Conservation (phyloP, 2,797 vertebrate species). For the Dendrocincla tyrannina region DNA sequence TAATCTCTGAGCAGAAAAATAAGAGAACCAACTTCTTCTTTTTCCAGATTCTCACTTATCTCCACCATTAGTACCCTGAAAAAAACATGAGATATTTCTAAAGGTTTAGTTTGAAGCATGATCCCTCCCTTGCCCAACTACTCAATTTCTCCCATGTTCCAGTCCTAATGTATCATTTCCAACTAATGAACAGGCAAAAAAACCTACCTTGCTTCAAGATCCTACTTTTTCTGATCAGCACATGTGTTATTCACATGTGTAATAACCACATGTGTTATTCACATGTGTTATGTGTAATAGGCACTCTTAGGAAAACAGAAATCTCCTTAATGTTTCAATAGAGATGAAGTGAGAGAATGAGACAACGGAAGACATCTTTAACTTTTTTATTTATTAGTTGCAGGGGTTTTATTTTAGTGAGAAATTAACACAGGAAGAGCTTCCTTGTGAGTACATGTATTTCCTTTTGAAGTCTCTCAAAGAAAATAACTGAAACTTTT, state of each 20-base stretch:
- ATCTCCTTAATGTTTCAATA: background rate
- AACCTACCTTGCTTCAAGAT: background rate
- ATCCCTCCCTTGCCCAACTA: background rate
- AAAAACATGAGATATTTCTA: background rate
- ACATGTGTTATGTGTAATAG: background rate
- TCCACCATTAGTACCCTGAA: slow-evolving; percentile 86
- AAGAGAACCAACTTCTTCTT: slow-evolving; percentile 80
- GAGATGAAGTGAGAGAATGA: background rate
- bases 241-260: background rate
- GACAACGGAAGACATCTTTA: background rate
- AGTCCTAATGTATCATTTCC: background rate
- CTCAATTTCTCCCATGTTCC: background rate
- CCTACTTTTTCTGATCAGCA: background rate
- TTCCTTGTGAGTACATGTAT: background rate
- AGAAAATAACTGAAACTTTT: background rate
- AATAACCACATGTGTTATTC: background rate
- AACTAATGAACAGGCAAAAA: background rate
- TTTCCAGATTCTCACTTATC: slow-evolving; percentile 83
- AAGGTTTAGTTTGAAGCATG: background rate
- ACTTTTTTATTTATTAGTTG: background rate
- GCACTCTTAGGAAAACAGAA: background rate
- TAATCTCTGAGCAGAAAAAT: slow-evolving; percentile 81
- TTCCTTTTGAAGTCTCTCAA: background rate
- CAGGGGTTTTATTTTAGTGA: background rate
- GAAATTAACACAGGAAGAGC: background rate